Percentiles rank a stretch among this genome's conserved stretches.
Conservation (phyloP, 2,888 invertebrate species). For the Danaus chrysippus region DNA sequence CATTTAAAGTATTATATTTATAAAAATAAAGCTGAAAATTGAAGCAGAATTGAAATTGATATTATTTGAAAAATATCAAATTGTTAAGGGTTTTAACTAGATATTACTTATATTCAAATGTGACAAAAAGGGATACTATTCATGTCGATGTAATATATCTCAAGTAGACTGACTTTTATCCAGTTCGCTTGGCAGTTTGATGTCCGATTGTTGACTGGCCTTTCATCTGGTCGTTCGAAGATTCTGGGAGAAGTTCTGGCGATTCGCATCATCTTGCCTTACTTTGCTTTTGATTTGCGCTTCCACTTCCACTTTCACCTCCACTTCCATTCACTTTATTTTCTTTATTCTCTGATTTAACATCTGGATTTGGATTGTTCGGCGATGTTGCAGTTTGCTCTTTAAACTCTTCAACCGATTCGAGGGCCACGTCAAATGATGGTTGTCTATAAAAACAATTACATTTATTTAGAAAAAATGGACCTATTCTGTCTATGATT, state of each 20-base stretch:
- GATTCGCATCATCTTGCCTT: constrained; percentile 35
- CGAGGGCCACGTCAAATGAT: constrained; percentile 66
- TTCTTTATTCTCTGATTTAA: constrained; percentile 16
- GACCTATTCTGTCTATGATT: background rate
- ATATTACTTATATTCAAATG: no score
- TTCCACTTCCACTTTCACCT: no score
- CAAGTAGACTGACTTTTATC: background rate
- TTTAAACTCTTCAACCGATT: constrained; percentile 60
- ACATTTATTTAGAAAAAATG: background rate
- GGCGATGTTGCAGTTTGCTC: constrained; percentile 30
- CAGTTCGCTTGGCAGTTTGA: background rate
- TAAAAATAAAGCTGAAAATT: no score
- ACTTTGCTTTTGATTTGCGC: constrained; percentile 17
- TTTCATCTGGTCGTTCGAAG: background rate
- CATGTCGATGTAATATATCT: background rate
- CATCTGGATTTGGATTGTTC: background rate
- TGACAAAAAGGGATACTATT: no score
- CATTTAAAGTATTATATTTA: no score
- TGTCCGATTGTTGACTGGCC: background rate
- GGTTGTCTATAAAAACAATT: constrained; percentile 49
- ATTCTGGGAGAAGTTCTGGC: constrained; percentile 32
- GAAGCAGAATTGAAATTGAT: no score
- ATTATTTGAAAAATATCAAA: no score
- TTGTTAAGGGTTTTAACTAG: no score
- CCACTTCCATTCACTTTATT: constrained; percentile 19